These are phyloP conservation scores for Periplaneta americana DNA, from an alignment of 1,140 invertebrate species.

Conservation along the genomic window DNA sequence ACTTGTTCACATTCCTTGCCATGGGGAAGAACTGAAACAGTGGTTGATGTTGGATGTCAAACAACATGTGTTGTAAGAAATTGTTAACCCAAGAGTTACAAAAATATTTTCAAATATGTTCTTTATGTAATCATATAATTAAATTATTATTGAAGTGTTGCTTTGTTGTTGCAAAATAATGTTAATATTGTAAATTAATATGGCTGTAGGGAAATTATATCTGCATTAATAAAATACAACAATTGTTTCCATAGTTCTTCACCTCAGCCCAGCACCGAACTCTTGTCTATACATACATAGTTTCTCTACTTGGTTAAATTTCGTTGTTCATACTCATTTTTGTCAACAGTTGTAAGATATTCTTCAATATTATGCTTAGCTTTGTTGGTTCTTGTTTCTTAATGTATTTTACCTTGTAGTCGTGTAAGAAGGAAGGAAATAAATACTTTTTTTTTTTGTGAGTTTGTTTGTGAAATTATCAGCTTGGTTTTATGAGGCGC, in stretches of 20 bases:
- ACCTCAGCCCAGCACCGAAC: neutral
- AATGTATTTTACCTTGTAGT: too few relatives aligned
- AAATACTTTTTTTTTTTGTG: too few relatives aligned
- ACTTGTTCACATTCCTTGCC: neutral
- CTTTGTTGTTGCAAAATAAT: neutral
- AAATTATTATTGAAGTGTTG: neutral
- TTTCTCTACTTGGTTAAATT: too few relatives aligned
- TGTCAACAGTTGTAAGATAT: too few relatives aligned
- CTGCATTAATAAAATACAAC: neutral
- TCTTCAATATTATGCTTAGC: too few relatives aligned
- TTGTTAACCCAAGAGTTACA: neutral
- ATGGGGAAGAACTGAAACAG: neutral
- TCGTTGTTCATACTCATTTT: too few relatives aligned
- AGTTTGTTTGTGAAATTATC: too few relatives aligned
- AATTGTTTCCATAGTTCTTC: neutral
- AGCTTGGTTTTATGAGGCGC: too few relatives aligned
- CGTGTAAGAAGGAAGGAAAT: too few relatives aligned
- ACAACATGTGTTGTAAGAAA: neutral
- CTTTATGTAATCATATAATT: neutral
- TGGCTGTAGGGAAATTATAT: neutral
- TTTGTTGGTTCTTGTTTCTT: too few relatives aligned
- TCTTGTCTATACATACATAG: neutral
- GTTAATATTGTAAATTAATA: neutral
- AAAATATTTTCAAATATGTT: neutral
- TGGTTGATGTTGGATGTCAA: neutral